These are phyloP conservation scores for Netelia inedita DNA, from an alignment of 2,888 invertebrate genomes.

Conservation along the genomic window DNA sequence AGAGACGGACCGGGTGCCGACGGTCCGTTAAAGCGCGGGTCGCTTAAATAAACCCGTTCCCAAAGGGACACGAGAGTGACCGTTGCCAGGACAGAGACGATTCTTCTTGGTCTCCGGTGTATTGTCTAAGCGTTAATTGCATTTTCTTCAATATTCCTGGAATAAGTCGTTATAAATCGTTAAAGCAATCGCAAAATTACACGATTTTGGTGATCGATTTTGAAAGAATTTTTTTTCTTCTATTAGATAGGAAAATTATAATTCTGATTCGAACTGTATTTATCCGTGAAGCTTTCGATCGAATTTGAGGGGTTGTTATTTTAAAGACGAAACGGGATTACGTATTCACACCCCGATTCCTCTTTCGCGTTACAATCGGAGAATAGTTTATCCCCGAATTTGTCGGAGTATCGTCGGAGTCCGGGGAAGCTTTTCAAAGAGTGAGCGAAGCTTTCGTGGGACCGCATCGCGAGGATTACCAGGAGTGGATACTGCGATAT, in stretches of 20 bases:
- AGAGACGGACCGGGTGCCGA: constrained; percentile 23
- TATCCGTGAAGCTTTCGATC: not conserved
- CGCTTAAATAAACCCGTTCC: constrained; percentile 77
- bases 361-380: constrained; percentile 29
- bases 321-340: constrained; percentile 3
- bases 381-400: constrained; percentile 39
- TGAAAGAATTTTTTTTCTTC: too few species aligned
- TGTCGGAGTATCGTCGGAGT: constrained; percentile 39
- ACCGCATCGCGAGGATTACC: constrained; percentile 47
- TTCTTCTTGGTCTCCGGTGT: not conserved
- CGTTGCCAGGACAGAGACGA: not conserved
- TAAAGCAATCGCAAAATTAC: not conserved
- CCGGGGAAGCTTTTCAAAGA: not conserved
- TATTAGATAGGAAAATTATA: too few species aligned
- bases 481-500: constrained; percentile 26
- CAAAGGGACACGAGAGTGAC: constrained; percentile 63
- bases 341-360: not conserved
- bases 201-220: too few species aligned
- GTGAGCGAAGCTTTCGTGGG: constrained; percentile 11
- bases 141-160: not conserved
- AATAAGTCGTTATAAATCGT: not conserved
- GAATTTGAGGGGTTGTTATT: not conserved
- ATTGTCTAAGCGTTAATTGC: not conserved
- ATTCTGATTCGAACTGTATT: too few species aligned
- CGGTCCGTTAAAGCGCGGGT: constrained; percentile 75